Percentiles rank a stretch among this genome's conserved stretches.
Evolutionary conservation across 1,140 invertebrate species (phyloP).

Genomic region (Drosophila oshimai): DNA sequence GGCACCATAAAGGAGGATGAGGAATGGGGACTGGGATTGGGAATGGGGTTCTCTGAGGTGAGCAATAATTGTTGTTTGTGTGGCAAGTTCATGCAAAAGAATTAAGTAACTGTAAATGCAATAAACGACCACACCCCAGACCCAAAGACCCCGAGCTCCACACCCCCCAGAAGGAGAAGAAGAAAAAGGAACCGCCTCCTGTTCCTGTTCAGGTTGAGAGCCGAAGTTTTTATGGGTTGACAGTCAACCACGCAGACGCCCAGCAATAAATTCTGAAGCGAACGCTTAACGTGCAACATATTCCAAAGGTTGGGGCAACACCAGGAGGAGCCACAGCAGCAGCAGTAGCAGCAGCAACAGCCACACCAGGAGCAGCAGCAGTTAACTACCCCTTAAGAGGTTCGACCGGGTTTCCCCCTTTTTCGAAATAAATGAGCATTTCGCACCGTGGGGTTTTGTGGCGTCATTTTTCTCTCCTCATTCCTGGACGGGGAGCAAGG

Average conservation of each 20-base stretch:
- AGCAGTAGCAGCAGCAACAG: neutral
- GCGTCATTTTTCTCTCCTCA: constrained; percentile 64
- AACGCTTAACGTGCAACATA: constrained; percentile 76
- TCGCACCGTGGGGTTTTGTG: constrained; percentile 58
- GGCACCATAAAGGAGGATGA: constrained; percentile 23
- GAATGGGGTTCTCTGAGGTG: constrained; percentile 28
- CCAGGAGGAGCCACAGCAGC: neutral
- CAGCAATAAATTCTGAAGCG: constrained; percentile 70
- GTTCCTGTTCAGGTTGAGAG: neutral
- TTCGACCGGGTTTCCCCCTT: constrained; percentile 14
- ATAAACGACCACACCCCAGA: constrained; percentile 58
- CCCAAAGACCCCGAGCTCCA: neutral
- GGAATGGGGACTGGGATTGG: too few relatives aligned
- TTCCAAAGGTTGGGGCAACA: constrained; percentile 25
- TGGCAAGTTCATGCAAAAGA: constrained; percentile 77
- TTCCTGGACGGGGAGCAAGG: neutral
- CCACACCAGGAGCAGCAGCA: constrained; percentile 19
- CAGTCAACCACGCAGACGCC: constrained; percentile 70
- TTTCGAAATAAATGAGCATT: constrained; percentile 72
- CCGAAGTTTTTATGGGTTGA: constrained; percentile 72
- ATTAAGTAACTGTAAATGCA: constrained; percentile 78
- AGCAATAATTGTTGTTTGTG: constrained; percentile 78
- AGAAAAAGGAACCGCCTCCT: neutral
- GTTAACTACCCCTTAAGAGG: constrained; percentile 42
- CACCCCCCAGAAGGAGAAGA: neutral